These are phyloP conservation scores for Buceros bicornis DNA, from an alignment of 2,797 vertebrate genomes.

Conservation along the genomic window DNA sequence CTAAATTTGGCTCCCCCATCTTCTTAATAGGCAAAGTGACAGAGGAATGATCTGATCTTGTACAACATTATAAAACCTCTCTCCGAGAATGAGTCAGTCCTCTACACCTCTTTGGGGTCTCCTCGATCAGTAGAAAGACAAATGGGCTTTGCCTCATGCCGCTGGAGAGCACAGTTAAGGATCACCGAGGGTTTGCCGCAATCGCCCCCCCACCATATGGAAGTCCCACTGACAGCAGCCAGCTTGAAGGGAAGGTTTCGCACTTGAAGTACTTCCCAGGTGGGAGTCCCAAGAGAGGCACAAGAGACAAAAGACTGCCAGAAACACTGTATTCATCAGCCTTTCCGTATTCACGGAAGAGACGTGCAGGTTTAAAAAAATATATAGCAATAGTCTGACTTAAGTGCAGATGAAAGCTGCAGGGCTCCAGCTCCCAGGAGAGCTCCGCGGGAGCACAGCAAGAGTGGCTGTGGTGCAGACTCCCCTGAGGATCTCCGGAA, in stretches of 20 bases:
- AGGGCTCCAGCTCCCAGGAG: not conserved
- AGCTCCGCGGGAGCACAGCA: not conserved
- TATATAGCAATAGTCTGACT: not conserved
- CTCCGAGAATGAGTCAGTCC: not conserved
- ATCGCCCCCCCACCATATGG: accelerated
- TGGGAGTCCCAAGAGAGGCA: not conserved
- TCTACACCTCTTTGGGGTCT: not conserved
- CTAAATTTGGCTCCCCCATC: not conserved
- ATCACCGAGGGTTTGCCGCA: not conserved
- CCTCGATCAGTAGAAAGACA: not conserved
- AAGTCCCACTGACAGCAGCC: not conserved
- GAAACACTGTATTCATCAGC: not conserved
- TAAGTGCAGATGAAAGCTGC: not conserved
- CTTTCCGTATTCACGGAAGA: not conserved
- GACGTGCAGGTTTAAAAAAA: not conserved
- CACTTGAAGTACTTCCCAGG: not conserved
- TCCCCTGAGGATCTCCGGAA: not conserved
- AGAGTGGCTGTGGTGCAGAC: accelerated
- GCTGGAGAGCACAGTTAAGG: accelerated
- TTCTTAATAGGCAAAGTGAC: not conserved
- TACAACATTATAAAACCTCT: not conserved
- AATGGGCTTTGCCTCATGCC: not conserved
- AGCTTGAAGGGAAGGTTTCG: not conserved
- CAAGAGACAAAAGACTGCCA: not conserved
- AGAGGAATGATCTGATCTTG: not conserved